Percentiles rank a stretch among this genome's conserved stretches.
Evolutionary conservation across 2,113 vertebrate genomes (phyloP).

Genomic region (Rhynchopsitta pachyrhyncha): DNA sequence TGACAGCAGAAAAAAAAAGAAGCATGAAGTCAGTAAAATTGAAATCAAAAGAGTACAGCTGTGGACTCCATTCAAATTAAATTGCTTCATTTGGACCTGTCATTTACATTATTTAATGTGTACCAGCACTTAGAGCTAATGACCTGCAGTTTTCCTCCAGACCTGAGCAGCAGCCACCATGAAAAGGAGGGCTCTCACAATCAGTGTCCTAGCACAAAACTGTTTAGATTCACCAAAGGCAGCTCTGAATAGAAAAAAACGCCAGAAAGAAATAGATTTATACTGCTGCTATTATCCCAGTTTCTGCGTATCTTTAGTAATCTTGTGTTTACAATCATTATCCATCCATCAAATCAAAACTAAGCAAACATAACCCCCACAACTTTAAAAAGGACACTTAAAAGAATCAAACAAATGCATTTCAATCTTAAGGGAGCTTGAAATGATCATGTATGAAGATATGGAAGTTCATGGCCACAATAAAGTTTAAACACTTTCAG

Average conservation of each 20-base stretch:
- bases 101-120: not conserved
- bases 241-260: not conserved
- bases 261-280: not conserved
- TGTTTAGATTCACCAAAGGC: not conserved
- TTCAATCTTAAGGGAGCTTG: not conserved
- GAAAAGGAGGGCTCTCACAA: not conserved
- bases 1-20: not conserved
- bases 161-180: not conserved
- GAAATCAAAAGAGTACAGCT: conserved; percentile 19
- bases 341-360: not conserved
- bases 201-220: not conserved
- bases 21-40: conserved; percentile 8
- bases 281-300: not conserved
- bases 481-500: not conserved
- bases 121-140: not conserved
- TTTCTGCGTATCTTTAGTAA: not conserved
- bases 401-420: not conserved
- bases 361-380: not conserved
- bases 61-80: not conserved
- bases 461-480: fast-evolving
- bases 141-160: not conserved
- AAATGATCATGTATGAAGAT: not conserved
- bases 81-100: not conserved
- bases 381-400: not conserved
- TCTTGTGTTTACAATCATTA: not conserved